Percentiles rank a stretch among this genome's conserved stretches.
Evolutionary conservation across 2,888 invertebrate genomes (phyloP).

Genomic region (Synanthedon andrenaeformis): DNA sequence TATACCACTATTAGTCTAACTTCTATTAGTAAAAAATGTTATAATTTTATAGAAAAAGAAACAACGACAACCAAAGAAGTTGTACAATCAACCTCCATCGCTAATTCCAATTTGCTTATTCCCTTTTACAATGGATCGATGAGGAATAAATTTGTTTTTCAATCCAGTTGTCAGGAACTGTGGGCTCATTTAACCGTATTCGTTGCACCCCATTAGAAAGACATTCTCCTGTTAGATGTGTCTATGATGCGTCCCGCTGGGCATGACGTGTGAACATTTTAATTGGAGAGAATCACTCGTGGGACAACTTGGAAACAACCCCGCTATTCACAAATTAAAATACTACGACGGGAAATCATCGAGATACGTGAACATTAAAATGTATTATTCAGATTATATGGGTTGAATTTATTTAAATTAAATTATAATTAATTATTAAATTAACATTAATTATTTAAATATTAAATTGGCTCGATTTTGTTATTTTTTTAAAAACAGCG

Average conservation of each 20-base stretch:
- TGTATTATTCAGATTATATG: background rate
- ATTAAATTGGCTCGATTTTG: too few relatives aligned
- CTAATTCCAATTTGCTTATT: background rate
- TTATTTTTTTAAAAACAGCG: too few relatives aligned
- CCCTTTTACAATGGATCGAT: background rate
- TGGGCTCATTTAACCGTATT: background rate
- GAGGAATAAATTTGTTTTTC: background rate
- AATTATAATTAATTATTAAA: too few relatives aligned
- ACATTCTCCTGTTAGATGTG: conserved; percentile 6
- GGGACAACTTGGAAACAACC: conserved; percentile 23
- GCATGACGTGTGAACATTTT: conserved; percentile 64
- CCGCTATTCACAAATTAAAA: conserved; percentile 30
- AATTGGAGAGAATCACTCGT: conserved; percentile 43
- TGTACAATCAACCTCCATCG: too few relatives aligned
- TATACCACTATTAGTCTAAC: too few relatives aligned
- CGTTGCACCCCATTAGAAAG: background rate
- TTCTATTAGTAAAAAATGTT: too few relatives aligned
- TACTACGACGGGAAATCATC: conserved; percentile 17
- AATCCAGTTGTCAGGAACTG: background rate
- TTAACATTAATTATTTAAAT: too few relatives aligned
- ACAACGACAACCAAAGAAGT: too few relatives aligned
- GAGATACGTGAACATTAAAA: background rate
- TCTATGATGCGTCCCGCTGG: conserved; percentile 35
- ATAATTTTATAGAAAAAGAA: too few relatives aligned
- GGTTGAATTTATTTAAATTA: background rate